Evolutionary conservation across 2,113 vertebrate species (phyloP).

Genomic region (Climacteris rufus): DNA sequence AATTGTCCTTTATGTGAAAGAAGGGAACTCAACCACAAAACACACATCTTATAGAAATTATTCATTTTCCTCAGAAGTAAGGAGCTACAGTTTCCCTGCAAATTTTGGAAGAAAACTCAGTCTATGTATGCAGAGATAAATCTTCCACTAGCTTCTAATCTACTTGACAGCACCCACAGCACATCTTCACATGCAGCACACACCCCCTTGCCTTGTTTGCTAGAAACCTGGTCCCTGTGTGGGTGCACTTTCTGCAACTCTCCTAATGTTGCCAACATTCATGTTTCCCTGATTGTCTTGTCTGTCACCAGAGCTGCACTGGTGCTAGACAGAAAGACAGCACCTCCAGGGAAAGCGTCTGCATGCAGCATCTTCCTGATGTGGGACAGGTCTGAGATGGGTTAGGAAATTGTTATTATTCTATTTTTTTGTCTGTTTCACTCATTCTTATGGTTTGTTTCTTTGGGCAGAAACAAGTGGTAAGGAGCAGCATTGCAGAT

Average conservation of each 20-base stretch:
- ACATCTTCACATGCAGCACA: background rate
- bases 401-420: background rate
- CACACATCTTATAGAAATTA: background rate
- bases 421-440: background rate
- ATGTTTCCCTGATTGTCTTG: background rate
- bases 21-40: background rate
- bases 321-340: background rate
- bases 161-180: background rate
- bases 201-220: background rate
- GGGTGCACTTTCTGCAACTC: background rate
- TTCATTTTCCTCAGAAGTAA: background rate
- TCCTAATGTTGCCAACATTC: background rate
- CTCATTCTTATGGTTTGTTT: background rate
- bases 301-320: background rate
- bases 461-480: background rate
- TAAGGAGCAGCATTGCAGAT: background rate
- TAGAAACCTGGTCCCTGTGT: background rate
- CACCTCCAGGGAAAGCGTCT: background rate
- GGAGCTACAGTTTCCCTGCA: background rate
- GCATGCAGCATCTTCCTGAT: rapidly evolving
- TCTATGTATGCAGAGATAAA: background rate
- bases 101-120: background rate
- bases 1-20: background rate
- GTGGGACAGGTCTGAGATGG: background rate
- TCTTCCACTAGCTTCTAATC: background rate